phyloP scores from a whole-genome alignment of 1,140 invertebrate genomes.

The Orussus abietinus region DNA sequence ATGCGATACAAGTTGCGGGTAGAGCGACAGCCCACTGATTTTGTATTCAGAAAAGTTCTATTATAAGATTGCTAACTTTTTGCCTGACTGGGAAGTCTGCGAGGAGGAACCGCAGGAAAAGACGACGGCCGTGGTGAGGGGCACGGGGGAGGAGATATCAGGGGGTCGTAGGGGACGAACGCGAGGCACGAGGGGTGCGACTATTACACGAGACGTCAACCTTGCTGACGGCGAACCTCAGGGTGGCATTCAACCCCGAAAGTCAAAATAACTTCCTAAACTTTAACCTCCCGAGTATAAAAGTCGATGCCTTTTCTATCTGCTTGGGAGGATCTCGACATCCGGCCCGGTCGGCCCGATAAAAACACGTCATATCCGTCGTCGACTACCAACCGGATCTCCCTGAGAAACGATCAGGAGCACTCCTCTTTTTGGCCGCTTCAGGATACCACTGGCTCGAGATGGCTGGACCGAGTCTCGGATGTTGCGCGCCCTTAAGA shows the following conservation, averaged over 20 bases:
- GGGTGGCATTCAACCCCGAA: slow-evolving; percentile 22
- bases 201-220: slow-evolving; percentile 40
- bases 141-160: too few relatives aligned
- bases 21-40: slow-evolving; percentile 33
- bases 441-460: too few relatives aligned
- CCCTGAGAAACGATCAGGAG: neutral
- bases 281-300: slow-evolving; percentile 43
- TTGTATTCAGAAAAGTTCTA: slow-evolving; percentile 42
- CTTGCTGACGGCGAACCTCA: slow-evolving; percentile 16
- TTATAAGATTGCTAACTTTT: slow-evolving; percentile 43
- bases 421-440: too few relatives aligned
- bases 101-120: neutral
- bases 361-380: slow-evolving; percentile 37
- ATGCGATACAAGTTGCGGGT: slow-evolving; percentile 31
- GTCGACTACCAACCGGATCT: neutral
- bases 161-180: slow-evolving; percentile 8
- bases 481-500: too few relatives aligned
- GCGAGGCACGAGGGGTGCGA: slow-evolving; percentile 25
- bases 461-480: too few relatives aligned
- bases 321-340: slow-evolving; percentile 26
- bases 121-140: too few relatives aligned
- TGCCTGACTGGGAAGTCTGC: slow-evolving; percentile 20
- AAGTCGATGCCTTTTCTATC: slow-evolving; percentile 37
- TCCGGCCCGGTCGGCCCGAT: slow-evolving; percentile 24
- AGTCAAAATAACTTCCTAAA: slow-evolving; percentile 47